A percentile compares a stretch with the other conserved stretches of the same genome.
phyloP scores from a whole-genome alignment of 2,113 vertebrate species.

The Pseudolaguvia tuberculata region DNA sequence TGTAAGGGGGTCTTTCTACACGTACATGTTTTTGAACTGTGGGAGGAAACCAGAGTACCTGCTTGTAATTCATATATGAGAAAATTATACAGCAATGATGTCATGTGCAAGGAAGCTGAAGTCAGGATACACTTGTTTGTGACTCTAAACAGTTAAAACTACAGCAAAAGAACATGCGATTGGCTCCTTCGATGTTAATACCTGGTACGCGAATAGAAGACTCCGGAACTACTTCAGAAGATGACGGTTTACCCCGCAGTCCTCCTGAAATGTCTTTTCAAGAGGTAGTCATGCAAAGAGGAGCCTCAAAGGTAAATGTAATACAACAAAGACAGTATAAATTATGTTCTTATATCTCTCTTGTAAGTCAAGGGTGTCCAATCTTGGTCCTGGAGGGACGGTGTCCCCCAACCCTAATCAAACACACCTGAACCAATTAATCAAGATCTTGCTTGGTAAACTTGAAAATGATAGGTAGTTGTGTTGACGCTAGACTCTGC shows the following conservation, averaged over 20 bases:
- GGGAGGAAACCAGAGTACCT: too few relatives aligned
- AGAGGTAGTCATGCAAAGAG: constrained; percentile 57
- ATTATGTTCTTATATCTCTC: neutral
- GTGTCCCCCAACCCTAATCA: too few relatives aligned
- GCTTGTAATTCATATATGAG: too few relatives aligned
- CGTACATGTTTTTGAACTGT: too few relatives aligned
- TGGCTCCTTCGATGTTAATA: constrained; percentile 66
- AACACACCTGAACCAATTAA: too few relatives aligned
- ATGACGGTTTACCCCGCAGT: constrained; percentile 81
- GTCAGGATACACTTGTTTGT: neutral
- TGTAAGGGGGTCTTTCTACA: too few relatives aligned
- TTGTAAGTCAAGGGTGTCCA: neutral
- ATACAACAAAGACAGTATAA: neutral
- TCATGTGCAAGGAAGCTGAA: too few relatives aligned
- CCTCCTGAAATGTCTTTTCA: constrained; percentile 76
- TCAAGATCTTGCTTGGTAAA: too few relatives aligned
- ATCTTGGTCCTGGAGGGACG: too few relatives aligned
- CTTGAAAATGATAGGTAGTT: too few relatives aligned
- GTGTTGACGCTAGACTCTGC: too few relatives aligned
- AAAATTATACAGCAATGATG: too few relatives aligned
- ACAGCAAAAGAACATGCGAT: constrained; percentile 73
- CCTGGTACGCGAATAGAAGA: constrained; percentile 72
- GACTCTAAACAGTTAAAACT: constrained; percentile 70
- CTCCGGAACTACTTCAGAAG: constrained; percentile 79
- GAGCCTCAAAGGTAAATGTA: constrained; percentile 59